Evolutionary conservation across 2,797 vertebrate species (phyloP).

Genomic region (Pseudomugil tenellus): DNA sequence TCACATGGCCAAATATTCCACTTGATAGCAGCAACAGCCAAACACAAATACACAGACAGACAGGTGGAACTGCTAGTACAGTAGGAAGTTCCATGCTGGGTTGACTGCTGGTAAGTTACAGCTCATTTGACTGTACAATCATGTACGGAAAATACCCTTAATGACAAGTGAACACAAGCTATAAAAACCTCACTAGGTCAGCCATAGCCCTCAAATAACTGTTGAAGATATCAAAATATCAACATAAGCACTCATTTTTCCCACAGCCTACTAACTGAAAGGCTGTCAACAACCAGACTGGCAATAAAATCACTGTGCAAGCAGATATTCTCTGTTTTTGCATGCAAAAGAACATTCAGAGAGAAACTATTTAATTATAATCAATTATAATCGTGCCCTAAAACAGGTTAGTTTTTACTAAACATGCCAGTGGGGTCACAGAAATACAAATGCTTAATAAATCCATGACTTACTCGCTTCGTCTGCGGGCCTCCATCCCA

Average conservation of each 20-base stretch:
- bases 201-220: background rate
- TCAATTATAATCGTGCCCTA: background rate
- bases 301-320: constrained; percentile 36
- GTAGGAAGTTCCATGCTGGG: constrained; percentile 58
- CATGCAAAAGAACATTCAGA: constrained; percentile 3
- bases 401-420: background rate
- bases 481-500: constrained; percentile 95
- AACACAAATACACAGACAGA: constrained; percentile 14
- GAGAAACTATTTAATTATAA: constrained; percentile 4
- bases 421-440: background rate
- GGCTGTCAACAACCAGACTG: constrained; percentile 36
- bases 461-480: constrained; percentile 91
- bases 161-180: background rate
- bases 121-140: constrained; percentile 11
- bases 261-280: too few species aligned
- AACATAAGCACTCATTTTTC: background rate
- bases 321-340: constrained; percentile 14
- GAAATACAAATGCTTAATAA: background rate
- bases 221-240: background rate
- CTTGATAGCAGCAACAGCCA: constrained; percentile 20
- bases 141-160: background rate
- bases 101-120: constrained; percentile 30
- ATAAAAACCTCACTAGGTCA: background rate
- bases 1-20: constrained; percentile 1
- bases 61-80: constrained; percentile 45